phyloP scores from a whole-genome alignment of 2,113 vertebrate species.

The Polypterus bichir region DNA sequence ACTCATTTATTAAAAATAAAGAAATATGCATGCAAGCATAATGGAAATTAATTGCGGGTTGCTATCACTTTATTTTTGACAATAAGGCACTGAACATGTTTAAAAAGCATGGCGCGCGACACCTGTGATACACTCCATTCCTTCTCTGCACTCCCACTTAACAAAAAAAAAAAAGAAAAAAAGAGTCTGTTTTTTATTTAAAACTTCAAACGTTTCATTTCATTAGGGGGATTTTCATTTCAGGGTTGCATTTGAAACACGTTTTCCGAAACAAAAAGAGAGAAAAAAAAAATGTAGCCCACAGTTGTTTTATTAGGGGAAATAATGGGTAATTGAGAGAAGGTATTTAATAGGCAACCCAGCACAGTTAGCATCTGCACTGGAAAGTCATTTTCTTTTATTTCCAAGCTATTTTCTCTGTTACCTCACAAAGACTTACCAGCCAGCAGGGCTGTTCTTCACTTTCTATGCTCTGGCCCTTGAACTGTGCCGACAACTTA shows the following conservation, averaged over 20 bases:
- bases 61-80: no score
- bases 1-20: no score
- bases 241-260: constrained; percentile 47
- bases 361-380: constrained; percentile 41
- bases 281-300: constrained; percentile 43
- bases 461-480: neutral
- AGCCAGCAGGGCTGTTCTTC: constrained; percentile 5
- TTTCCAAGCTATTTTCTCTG: constrained; percentile 29
- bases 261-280: constrained; percentile 57
- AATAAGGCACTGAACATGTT: constrained; percentile 25
- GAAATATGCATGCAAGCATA: no score
- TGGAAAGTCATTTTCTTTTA: constrained; percentile 29
- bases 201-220: constrained; percentile 67
- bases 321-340: constrained; percentile 63
- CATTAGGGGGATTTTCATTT: constrained; percentile 41
- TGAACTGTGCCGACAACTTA: no score
- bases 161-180: constrained; percentile 2
- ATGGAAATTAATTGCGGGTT: no score
- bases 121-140: constrained; percentile 51
- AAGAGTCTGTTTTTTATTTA: constrained; percentile 57
- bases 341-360: constrained; percentile 59
- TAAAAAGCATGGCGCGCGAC: constrained; percentile 49
- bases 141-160: constrained; percentile 35
- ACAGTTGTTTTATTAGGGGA: constrained; percentile 55
- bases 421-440: constrained; percentile 7